Conservation (phyloP, 2,797 vertebrate species). For the Acanthurus lineatus region DNA sequence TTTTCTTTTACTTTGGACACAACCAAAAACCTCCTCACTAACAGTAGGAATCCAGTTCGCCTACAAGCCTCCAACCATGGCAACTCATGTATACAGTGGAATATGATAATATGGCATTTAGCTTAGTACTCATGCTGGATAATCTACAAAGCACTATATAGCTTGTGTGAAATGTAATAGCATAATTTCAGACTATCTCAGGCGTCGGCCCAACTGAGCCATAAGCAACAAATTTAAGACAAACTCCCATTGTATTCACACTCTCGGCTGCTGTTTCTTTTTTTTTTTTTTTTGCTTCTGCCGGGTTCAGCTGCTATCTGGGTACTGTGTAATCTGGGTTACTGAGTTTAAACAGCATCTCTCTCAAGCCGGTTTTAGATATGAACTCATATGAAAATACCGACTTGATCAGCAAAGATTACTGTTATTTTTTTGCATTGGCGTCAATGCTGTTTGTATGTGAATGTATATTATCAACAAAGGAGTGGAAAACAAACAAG, state of each 20-base stretch:
- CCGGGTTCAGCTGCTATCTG: conserved; percentile 59
- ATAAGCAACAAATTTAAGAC: conserved; percentile 39
- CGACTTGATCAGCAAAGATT: too few relatives aligned
- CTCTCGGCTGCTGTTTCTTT: conserved; percentile 15
- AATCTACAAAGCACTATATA: conserved; percentile 59
- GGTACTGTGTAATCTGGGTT: conserved; percentile 30
- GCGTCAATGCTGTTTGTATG: too few relatives aligned
- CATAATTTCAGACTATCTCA: conserved; percentile 61
- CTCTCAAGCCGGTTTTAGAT: too few relatives aligned
- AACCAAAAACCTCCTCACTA: conserved; percentile 49
- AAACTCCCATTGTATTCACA: conserved; percentile 27
- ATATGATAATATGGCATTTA: conserved; percentile 53
- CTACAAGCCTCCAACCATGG: conserved; percentile 22
- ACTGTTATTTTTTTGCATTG: too few relatives aligned
- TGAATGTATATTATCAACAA: too few relatives aligned
- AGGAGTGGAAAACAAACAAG: too few relatives aligned
- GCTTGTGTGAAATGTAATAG: conserved; percentile 52
- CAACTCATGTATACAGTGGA: conserved; percentile 47
- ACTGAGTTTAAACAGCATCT: not conserved
- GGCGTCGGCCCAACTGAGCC: conserved; percentile 64
- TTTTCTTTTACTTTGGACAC: conserved; percentile 24
- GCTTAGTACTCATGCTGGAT: conserved; percentile 44
- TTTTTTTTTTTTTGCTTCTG: conserved; percentile 7
- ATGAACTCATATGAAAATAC: too few relatives aligned
- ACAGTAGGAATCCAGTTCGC: conserved; percentile 7